These are phyloP conservation scores for Bombus confusus DNA, from an alignment of 1,140 invertebrate species.

Conservation along the genomic window DNA sequence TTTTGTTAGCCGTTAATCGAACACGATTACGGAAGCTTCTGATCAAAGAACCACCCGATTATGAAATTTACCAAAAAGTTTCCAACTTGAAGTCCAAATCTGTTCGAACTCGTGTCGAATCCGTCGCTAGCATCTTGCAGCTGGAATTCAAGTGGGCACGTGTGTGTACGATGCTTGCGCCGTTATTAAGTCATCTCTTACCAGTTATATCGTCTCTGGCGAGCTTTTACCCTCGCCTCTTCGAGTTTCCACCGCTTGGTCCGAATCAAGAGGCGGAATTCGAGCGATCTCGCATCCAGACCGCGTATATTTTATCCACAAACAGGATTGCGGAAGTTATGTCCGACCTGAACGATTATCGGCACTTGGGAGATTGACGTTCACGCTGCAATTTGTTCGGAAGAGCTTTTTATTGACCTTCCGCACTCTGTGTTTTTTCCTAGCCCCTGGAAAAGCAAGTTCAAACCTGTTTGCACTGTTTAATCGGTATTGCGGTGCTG, in stretches of 20 bases:
- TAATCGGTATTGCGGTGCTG: background rate
- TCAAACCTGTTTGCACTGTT: slow-evolving; percentile 10
- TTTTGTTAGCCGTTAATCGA: too few relatives aligned
- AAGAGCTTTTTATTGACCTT: background rate
- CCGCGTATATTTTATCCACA: background rate
- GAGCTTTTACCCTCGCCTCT: slow-evolving; percentile 23
- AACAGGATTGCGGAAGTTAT: slow-evolving; percentile 9
- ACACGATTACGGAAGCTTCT: too few relatives aligned
- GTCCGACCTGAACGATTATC: slow-evolving; percentile 17
- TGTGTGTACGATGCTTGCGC: slow-evolving; percentile 64
- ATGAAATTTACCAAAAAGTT: background rate
- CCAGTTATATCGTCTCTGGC: slow-evolving; percentile 72
- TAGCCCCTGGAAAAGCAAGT: background rate
- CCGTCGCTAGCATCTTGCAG: background rate
- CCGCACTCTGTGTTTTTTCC: background rate
- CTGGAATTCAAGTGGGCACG: slow-evolving; percentile 51
- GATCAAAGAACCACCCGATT: too few relatives aligned
- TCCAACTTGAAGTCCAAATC: background rate
- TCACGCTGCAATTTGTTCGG: background rate
- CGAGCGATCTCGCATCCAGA: background rate
- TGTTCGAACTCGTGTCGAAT: background rate
- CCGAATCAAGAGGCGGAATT: slow-evolving; percentile 34
- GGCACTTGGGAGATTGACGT: slow-evolving; percentile 5
- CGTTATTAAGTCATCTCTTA: slow-evolving; percentile 81
- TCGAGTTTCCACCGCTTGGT: background rate